Evolutionary conservation across 2,113 vertebrate species (phyloP).

Genomic region (Odobenus rosmarus): DNA sequence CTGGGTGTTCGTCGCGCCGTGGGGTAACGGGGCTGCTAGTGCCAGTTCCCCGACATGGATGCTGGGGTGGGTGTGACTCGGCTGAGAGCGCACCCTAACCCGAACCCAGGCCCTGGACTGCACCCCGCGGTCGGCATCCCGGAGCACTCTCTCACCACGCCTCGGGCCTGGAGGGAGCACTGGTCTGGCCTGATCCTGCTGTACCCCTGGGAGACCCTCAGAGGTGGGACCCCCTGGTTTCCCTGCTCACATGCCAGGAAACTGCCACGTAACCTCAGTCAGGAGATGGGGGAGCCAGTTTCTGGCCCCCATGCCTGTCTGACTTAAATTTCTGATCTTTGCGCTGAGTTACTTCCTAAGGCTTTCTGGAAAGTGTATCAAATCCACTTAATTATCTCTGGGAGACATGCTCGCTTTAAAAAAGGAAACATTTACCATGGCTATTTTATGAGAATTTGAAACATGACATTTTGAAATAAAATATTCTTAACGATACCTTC

Average conservation of each 20-base stretch:
- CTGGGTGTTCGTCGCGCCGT: neutral
- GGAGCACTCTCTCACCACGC: neutral
- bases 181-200: neutral
- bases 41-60: neutral
- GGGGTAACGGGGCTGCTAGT: neutral
- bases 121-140: fast-evolving
- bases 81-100: neutral
- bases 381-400: neutral
- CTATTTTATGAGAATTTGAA: neutral
- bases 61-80: neutral
- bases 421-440: neutral
- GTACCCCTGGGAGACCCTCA: fast-evolving
- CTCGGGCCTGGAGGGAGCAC: neutral
- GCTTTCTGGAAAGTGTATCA: neutral
- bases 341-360: neutral
- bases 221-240: fast-evolving
- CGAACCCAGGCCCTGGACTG: too few relatives aligned
- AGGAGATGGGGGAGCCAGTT: fast-evolving
- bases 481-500: neutral
- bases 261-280: neutral
- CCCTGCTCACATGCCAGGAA: neutral
- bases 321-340: neutral
- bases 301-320: neutral
- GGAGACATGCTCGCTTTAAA: neutral
- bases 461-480: neutral